These are phyloP conservation scores for Drosophila putrida DNA, from an alignment of 2,888 invertebrate genomes.

Conservation along the genomic window DNA sequence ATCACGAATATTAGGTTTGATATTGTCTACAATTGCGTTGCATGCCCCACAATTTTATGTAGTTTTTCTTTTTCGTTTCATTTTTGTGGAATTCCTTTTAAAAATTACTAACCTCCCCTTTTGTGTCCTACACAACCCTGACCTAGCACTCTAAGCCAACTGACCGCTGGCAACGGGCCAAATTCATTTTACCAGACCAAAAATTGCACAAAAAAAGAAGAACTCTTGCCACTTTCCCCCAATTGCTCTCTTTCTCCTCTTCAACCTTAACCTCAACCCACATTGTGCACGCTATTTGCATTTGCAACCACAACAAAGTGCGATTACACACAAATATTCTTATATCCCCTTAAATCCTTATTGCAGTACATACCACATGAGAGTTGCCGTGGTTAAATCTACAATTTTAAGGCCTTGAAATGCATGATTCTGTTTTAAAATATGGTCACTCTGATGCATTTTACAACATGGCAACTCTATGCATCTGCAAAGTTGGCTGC, in stretches of 20 bases:
- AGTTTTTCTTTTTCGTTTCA: slow-evolving; percentile 1
- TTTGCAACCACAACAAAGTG: slow-evolving; percentile 64
- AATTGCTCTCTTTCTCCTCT: not conserved
- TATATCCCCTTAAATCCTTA: slow-evolving; percentile 8
- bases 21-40: slow-evolving; percentile 21
- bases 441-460: not conserved
- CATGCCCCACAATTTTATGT: slow-evolving; percentile 32
- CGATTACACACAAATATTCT: slow-evolving; percentile 34
- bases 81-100: not conserved
- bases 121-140: slow-evolving; percentile 41
- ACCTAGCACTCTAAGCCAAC: slow-evolving; percentile 45
- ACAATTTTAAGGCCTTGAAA: not conserved
- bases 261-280: slow-evolving; percentile 9
- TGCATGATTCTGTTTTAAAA: not conserved
- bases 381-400: not conserved
- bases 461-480: not conserved
- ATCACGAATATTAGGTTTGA: slow-evolving; percentile 21
- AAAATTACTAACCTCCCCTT: slow-evolving; percentile 17
- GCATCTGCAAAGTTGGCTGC: slow-evolving; percentile 8
- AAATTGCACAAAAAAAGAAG: slow-evolving; percentile 48
- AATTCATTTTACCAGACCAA: slow-evolving; percentile 55
- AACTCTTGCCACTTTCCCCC: slow-evolving; percentile 33
- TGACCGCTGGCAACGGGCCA: slow-evolving; percentile 54
- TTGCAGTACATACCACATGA: slow-evolving; percentile 4
- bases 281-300: slow-evolving; percentile 39